Conservation (phyloP, 2,888 invertebrate genomes). For the Caenorhabditis wallacei region DNA sequence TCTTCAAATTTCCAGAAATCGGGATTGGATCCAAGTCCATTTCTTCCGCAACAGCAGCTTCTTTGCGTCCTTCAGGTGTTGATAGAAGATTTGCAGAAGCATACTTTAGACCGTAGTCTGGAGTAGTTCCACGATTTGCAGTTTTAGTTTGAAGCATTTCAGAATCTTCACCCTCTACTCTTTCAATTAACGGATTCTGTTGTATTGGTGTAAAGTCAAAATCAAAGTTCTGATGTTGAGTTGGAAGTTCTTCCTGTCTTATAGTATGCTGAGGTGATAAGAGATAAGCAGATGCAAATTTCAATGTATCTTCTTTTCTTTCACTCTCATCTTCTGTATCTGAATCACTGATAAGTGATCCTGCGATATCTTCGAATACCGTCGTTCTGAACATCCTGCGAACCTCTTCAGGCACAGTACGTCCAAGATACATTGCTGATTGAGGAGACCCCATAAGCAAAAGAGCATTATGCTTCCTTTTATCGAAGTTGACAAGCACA, state of each 20-base stretch:
- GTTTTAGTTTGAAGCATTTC: too few species aligned
- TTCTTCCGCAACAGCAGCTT: conserved; percentile 1
- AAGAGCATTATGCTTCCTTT: not conserved
- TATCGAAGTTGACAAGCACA: not conserved
- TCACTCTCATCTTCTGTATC: conserved; percentile 7
- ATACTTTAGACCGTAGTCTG: not conserved
- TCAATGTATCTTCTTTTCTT: not conserved
- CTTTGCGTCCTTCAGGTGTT: conserved; percentile 6
- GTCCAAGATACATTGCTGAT: conserved; percentile 2
- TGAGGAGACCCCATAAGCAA: not conserved
- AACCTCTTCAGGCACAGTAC: not conserved
- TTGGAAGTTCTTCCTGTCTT: too few species aligned
- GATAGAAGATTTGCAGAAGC: not conserved
- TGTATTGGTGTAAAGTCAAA: too few species aligned
- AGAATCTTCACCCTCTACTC: too few species aligned
- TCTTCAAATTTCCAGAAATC: not conserved
- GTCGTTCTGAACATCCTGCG: conserved; percentile 12
- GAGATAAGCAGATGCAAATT: too few species aligned
- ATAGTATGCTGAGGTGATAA: too few species aligned
- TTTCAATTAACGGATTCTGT: too few species aligned
- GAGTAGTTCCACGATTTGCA: not conserved
- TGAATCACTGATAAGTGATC: not conserved
- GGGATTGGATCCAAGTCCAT: conserved; percentile 28
- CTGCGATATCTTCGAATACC: not conserved
- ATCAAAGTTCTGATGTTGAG: too few species aligned